phyloP scores from a whole-genome alignment of 2,797 vertebrate species.

The Neopelma chrysocephalum region DNA sequence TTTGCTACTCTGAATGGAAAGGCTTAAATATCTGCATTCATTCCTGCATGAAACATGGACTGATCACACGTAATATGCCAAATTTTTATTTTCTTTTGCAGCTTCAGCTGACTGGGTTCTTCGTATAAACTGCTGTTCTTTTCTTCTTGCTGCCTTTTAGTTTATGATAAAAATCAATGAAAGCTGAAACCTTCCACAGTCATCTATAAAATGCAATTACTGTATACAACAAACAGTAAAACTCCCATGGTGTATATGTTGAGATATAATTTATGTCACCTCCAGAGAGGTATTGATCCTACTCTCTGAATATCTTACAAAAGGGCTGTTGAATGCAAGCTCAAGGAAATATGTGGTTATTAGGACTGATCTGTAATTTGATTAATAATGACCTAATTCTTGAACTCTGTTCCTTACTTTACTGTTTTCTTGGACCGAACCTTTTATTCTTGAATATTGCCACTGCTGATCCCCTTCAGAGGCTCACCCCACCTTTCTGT shows the following conservation, averaged over 20 bases:
- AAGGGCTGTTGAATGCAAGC: slow-evolving; percentile 71
- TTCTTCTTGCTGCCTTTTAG: slow-evolving; percentile 77
- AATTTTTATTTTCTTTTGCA: slow-evolving; percentile 76
- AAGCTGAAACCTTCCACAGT: slow-evolving; percentile 82
- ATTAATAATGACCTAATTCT: slow-evolving; percentile 80
- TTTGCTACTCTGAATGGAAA: slow-evolving; percentile 62
- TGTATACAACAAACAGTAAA: slow-evolving; percentile 79
- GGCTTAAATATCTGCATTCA: slow-evolving; percentile 67
- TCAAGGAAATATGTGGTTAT: slow-evolving; percentile 79
- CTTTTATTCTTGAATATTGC: slow-evolving; percentile 30
- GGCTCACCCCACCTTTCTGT: not conserved
- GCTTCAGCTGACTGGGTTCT: slow-evolving; percentile 77
- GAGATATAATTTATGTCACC: slow-evolving; percentile 85
- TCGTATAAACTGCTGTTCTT: slow-evolving; percentile 75
- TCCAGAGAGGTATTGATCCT: slow-evolving; percentile 88
- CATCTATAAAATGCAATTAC: slow-evolving; percentile 87
- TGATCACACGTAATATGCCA: slow-evolving; percentile 62
- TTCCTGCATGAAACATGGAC: slow-evolving; percentile 71
- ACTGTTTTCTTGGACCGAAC: slow-evolving; percentile 38
- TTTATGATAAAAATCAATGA: slow-evolving; percentile 89
- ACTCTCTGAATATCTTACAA: slow-evolving; percentile 79
- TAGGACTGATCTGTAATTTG: slow-evolving; percentile 78
- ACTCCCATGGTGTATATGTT: slow-evolving; percentile 79
- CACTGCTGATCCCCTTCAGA: not conserved
- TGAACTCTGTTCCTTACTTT: slow-evolving; percentile 61